These are phyloP conservation scores for Antidorcas marsupialis DNA, from an alignment of 2,113 vertebrate genomes.

Conservation along the genomic window DNA sequence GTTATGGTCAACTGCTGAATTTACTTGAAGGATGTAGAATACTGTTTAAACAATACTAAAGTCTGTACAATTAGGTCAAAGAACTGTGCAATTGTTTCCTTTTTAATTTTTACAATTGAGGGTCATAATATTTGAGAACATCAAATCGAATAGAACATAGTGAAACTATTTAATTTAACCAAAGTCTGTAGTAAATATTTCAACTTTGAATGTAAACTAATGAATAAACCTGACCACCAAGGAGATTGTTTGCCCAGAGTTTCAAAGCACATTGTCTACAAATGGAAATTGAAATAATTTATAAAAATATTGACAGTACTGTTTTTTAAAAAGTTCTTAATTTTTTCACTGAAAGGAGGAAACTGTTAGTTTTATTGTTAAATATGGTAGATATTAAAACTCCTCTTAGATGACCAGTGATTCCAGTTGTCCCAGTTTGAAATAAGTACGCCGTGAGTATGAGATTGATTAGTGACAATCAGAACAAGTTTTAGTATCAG, in stretches of 20 bases:
- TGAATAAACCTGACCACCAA: constrained; percentile 84
- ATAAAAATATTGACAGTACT: constrained; percentile 78
- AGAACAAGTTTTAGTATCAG: constrained; percentile 91
- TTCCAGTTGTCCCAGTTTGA: constrained; percentile 74
- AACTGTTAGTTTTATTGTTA: constrained; percentile 77
- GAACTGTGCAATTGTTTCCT: constrained; percentile 82
- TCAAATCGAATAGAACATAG: constrained; percentile 81
- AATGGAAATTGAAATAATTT: constrained; percentile 80
- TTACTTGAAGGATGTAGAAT: constrained; percentile 86
- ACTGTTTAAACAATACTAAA: constrained; percentile 78
- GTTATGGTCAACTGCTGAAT: constrained; percentile 78
- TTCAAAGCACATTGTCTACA: constrained; percentile 83
- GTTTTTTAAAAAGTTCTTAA: constrained; percentile 78
- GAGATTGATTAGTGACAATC: constrained; percentile 94
- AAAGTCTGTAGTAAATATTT: constrained; percentile 88
- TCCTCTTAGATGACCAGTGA: constrained; percentile 76
- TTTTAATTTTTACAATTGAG: constrained; percentile 75
- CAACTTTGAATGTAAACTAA: constrained; percentile 91
- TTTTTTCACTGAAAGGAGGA: constrained; percentile 80
- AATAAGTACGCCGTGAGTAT: constrained; percentile 75
- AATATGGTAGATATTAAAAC: constrained; percentile 71
- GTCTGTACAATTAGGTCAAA: constrained; percentile 81
- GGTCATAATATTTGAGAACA: constrained; percentile 70
- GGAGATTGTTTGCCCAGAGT: constrained; percentile 79
- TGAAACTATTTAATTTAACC: constrained; percentile 90